phyloP scores from a whole-genome alignment of 2,797 vertebrate genomes.

The Microctenopoma steveboyesi region DNA sequence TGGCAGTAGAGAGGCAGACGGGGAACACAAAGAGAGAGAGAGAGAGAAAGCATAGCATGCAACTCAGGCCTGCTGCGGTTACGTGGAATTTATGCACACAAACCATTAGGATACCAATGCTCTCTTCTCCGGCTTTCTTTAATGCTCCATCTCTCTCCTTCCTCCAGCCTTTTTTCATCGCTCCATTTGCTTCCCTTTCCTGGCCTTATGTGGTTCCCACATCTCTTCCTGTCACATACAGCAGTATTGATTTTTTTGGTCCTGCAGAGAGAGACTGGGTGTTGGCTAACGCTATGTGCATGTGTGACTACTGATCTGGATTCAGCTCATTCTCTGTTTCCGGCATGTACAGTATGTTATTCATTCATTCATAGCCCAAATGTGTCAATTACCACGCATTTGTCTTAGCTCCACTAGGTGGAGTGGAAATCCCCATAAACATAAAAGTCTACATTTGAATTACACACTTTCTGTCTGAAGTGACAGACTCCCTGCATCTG shows the following conservation, averaged over 20 bases:
- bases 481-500: not conserved
- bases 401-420: not conserved
- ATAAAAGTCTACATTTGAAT: too few relatives aligned
- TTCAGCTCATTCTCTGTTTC: not conserved
- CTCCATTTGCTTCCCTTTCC: not conserved
- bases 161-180: not conserved
- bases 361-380: not conserved
- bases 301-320: not conserved
- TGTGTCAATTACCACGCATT: not conserved
- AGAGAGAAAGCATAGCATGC: too few relatives aligned
- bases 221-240: constrained; percentile 30
- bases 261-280: constrained; percentile 12
- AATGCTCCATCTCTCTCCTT: not conserved
- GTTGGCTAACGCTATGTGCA: constrained; percentile 19
- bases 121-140: too few relatives aligned
- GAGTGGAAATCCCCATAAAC: too few relatives aligned
- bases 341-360: not conserved
- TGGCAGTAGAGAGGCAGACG: too few relatives aligned
- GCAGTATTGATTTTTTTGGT: constrained; percentile 52
- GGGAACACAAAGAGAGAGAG: too few relatives aligned
- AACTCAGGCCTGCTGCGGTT: too few relatives aligned
- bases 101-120: too few relatives aligned
- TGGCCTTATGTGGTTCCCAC: constrained; percentile 1
- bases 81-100: too few relatives aligned
- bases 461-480: not conserved